Base-by-base conservation (phyloP, 1,140 invertebrate species). In the Zaprionus nigranus region DNA sequence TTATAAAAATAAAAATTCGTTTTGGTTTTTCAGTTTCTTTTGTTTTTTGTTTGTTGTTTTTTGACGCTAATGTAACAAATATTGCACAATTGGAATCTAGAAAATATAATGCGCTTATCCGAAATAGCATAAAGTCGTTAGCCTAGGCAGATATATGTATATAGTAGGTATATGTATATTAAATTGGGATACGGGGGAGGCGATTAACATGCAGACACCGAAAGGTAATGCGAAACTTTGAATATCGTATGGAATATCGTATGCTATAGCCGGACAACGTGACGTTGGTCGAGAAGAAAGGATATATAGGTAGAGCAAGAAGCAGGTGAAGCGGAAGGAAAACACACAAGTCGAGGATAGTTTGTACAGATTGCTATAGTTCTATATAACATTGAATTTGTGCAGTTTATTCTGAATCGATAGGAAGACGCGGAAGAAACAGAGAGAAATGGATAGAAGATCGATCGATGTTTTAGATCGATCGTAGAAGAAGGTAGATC, bases 1-100 rank as follows among this genome's bases (percentile, higher is more conserved):
- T 86, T 88, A 88, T 88, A 88, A 88, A 88, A 88, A 88, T 88
- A 88, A 88, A 88, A 88, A 88, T 81, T 79, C 57, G 26, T 71
- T 77, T 81, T 28, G 46, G 46, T 40, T 57, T 30, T 36, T 69
- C 38, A 17, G 5, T 56, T 15, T 9, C 36, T 70, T 38, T 40
- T 66, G 24, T 5, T 46, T 15, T 15, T 24, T 30, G 30, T 36
- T 15, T 74, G 20, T 61, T 60, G 17, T 38, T 71, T 64, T 30
- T 75, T 78, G 60, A 68, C n/a, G 78, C 75, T 85, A 85, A 78
- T 78, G n/a, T 46, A 87, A 87, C 87, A 90, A 88, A 88, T 87
- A 88, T 87, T 88, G 84, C 84, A 87, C 84, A 88, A 81, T 88
- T 77, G 85, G 71, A 87, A 90, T 84, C 71, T 87, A 87, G 75